Conservation (phyloP, 2,113 vertebrate species). For the Rhineura floridana region DNA sequence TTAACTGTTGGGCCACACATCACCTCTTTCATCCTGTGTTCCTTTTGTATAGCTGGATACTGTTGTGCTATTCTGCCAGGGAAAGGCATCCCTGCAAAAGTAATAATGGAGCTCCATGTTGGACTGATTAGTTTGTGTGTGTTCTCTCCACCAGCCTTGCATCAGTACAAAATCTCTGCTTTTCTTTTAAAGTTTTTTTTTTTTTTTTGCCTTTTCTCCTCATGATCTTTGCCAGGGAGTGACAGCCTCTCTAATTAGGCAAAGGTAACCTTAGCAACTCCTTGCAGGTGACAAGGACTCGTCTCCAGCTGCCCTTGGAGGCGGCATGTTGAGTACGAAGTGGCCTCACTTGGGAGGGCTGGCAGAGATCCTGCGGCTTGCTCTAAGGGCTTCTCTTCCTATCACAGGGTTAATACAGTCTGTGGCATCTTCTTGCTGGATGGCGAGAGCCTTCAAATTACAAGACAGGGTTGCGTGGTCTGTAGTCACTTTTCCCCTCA, state of each 20-base stretch:
- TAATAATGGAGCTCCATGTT: background rate
- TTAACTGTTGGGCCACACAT: rapidly evolving
- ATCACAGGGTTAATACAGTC: rapidly evolving
- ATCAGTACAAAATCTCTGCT: constrained; percentile 35
- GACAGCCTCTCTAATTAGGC: constrained; percentile 70
- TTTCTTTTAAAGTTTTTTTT: background rate
- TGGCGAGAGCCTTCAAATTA: rapidly evolving
- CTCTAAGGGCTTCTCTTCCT: rapidly evolving
- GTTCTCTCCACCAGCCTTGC: background rate
- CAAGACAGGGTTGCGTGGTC: rapidly evolving
- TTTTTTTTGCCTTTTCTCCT: background rate
- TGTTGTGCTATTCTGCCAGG: rapidly evolving
- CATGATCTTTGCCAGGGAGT: constrained; percentile 52
- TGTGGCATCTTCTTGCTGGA: rapidly evolving
- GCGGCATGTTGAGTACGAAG: background rate
- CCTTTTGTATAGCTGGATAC: rapidly evolving
- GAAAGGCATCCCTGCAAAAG: background rate
- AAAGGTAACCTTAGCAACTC: constrained; percentile 78
- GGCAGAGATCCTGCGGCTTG: background rate
- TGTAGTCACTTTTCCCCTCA: background rate
- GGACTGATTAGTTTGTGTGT: background rate
- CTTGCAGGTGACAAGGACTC: constrained; percentile 33
- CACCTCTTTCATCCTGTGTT: background rate
- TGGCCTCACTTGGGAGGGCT: background rate
- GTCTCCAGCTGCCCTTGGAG: constrained; percentile 39